A percentile compares a stretch with the other conserved stretches of the same genome.
These are phyloP conservation scores for Antechinus flavipes DNA, from an alignment of 2,113 vertebrate genomes.

Conservation along the genomic window DNA sequence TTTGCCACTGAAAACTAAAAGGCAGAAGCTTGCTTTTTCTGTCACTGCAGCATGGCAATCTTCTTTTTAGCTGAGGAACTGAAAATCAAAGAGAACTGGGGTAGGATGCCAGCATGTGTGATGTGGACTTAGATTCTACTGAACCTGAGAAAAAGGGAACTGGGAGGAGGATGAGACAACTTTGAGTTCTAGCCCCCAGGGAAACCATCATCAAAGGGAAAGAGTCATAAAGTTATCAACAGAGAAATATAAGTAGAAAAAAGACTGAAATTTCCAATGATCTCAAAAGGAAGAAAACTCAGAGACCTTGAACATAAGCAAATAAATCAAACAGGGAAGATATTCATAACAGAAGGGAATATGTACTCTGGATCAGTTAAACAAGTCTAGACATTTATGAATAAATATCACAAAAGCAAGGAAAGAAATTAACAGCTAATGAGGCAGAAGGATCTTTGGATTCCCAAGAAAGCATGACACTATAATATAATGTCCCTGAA, in stretches of 20 bases:
- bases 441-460: not conserved
- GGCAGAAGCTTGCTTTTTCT: not conserved
- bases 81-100: not conserved
- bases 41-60: not conserved
- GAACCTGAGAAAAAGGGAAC: not conserved
- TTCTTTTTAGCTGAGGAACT: not conserved
- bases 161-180: not conserved
- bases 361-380: not conserved
- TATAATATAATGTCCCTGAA: not conserved
- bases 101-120: not conserved
- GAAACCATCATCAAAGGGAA: not conserved
- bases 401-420: not conserved
- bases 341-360: not conserved
- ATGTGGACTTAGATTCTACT: not conserved
- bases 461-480: not conserved
- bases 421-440: not conserved
- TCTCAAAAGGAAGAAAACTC: not conserved
- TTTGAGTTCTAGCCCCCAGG: not conserved
- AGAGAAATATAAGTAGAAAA: not conserved
- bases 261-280: not conserved
- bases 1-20: not conserved
- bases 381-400: not conserved
- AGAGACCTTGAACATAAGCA: not conserved
- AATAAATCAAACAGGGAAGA: not conserved
- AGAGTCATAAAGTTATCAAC: not conserved